Evolutionary conservation across 2,113 vertebrate genomes (phyloP), one percentile per base, ranked within the genome.

Genomic region (Melanostigma gelatinosum): DNA sequence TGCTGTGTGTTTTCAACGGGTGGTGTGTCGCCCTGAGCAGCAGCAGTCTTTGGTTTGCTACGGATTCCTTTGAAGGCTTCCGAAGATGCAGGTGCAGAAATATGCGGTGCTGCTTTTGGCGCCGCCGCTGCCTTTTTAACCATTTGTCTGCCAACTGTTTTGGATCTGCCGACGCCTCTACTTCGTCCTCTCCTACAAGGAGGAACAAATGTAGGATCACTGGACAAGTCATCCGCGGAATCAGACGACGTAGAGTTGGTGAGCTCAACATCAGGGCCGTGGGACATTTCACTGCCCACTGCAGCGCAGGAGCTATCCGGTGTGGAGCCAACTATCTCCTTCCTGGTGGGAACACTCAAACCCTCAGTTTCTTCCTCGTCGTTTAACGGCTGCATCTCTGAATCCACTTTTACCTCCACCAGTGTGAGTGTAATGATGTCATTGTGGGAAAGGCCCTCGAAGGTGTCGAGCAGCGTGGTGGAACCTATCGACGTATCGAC

Each of bases 351-450:
- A 52, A 20, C 4, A 4, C 10, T 76, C 4, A 11, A 15, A 15
- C 69, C 67, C 18, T 8, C 11, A 11, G 42, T 36, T 61, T 27
- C 74, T 4, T 70, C 8, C 0, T 2, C 4, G 12, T 79, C 86
- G 3, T 72, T 78, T 34, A 84, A 15, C 0, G n/a, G 86, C 60
- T 89, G 84, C 68, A 46, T 85, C 64, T 90, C 79, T 0, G 80
- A 68, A 60, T 91, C 91, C 0, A 36, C 8, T 0, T 88, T 88
- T 40, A 94, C n/a, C 77, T 95, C 95, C 84, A 95, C 92, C 70
- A 96, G 85, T 0, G 94, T 95, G 75, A 96, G 92, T 0, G 95
- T 95, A 61, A 97, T 64, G 46, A 95, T 88, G 88, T 95, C 94
- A 48, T 65, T 50, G 4, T 90, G 88, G 22, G 86, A 83, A 61